phyloP scores from a whole-genome alignment of 2,797 vertebrate genomes.

The Phylloscopus collybita region DNA sequence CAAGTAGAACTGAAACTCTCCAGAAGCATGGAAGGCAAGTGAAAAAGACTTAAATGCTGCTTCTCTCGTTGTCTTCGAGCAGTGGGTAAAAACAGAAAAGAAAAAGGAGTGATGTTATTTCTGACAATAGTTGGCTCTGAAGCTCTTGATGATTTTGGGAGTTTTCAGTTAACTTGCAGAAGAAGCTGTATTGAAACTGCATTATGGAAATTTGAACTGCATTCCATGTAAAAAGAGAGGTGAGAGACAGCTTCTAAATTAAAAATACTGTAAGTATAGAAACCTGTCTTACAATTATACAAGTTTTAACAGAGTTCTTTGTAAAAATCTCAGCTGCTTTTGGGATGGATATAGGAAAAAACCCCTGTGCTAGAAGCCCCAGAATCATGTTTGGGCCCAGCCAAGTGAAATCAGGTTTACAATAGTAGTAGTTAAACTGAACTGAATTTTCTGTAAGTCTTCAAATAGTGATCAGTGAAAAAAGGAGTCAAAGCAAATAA shows the following conservation, averaged over 20 bases:
- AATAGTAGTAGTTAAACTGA: background rate
- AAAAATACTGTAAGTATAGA: background rate
- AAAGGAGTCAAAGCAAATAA: background rate
- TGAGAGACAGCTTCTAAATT: background rate
- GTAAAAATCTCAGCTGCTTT: background rate
- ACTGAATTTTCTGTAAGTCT: background rate
- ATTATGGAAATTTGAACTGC: background rate
- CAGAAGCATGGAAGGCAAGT: background rate
- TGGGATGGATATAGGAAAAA: background rate
- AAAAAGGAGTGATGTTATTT: background rate
- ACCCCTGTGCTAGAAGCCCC: background rate
- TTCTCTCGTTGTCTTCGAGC: background rate
- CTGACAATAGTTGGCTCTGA: background rate
- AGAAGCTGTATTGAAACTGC: background rate
- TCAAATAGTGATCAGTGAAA: background rate
- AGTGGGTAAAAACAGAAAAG: background rate
- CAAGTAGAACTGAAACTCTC: background rate
- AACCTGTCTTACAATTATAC: background rate
- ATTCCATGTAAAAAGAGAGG: background rate
- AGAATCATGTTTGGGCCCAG: background rate
- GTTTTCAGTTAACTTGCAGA: constrained; percentile 10
- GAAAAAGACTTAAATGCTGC: background rate
- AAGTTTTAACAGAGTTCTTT: background rate
- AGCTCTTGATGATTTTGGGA: background rate
- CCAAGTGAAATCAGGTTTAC: background rate